Conservation (phyloP, 2,113 vertebrate species). For the Marmota flaviventris region DNA sequence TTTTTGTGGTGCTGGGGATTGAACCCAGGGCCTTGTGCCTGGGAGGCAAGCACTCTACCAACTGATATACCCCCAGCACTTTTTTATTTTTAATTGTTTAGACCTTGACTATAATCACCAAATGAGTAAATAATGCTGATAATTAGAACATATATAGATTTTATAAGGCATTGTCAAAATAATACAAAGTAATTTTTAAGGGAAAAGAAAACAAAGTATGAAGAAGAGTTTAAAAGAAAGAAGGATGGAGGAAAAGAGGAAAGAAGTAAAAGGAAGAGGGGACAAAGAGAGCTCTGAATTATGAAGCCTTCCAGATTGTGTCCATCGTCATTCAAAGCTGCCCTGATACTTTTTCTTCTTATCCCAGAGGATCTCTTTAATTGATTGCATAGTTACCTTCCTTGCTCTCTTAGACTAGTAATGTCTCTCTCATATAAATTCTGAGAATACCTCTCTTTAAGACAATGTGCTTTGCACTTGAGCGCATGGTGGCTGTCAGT, state of each 20-base stretch:
- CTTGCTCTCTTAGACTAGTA: not conserved
- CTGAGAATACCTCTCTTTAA: not conserved
- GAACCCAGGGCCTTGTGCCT: too few relatives aligned
- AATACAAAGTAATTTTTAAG: not conserved
- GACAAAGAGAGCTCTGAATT: accelerated
- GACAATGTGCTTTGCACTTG: not conserved
- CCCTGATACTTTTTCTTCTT: not conserved
- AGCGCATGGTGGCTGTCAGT: not conserved
- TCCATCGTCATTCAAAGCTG: not conserved
- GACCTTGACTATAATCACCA: not conserved
- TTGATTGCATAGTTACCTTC: not conserved
- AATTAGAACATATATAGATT: not conserved
- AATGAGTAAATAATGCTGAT: not conserved
- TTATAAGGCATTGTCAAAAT: not conserved
- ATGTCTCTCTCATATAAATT: not conserved
- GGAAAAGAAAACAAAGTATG: not conserved
- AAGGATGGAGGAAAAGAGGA: not conserved
- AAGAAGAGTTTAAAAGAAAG: not conserved
- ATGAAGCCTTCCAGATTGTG: not conserved
- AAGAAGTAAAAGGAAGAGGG: accelerated
- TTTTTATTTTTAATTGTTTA: not conserved
- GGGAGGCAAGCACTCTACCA: too few relatives aligned
- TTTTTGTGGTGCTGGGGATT: not conserved
- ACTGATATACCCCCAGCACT: too few relatives aligned
- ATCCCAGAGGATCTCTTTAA: not conserved